A percentile compares a stretch with the other conserved stretches of the same genome.
Conservation (phyloP, 2,888 invertebrate genomes). For the Muschampia plurimacula region DNA sequence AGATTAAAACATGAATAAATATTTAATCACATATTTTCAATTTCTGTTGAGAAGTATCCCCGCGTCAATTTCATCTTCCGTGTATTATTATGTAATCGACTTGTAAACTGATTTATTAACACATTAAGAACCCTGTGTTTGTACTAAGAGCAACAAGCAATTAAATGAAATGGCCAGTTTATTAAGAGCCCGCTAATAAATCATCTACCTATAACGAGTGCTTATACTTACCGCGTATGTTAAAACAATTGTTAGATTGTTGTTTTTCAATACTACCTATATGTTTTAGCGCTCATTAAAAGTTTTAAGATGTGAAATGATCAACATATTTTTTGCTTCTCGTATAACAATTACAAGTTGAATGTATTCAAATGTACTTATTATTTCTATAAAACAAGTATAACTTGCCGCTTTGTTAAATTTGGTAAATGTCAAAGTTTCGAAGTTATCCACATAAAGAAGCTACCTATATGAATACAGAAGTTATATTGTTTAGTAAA, state of each 20-base stretch:
- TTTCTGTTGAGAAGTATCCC: no score
- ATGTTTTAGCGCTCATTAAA: not conserved
- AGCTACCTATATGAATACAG: no score
- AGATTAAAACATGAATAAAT: no score
- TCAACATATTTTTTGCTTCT: no score
- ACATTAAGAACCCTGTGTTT: not conserved
- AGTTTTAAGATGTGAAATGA: no score
- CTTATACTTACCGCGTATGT: not conserved
- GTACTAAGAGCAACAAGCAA: not conserved
- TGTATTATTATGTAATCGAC: not conserved
- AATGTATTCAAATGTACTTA: no score
- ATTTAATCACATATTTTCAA: no score
- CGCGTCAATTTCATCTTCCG: not conserved
- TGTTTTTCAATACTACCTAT: not conserved
- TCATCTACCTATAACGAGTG: not conserved
- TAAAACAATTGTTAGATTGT: not conserved
- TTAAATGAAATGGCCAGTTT: conserved; percentile 11
- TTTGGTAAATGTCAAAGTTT: no score
- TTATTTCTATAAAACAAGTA: no score
- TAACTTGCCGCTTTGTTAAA: not conserved
- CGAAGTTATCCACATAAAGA: no score
- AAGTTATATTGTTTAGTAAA: no score
- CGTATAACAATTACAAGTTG: no score
- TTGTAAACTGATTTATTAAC: not conserved
- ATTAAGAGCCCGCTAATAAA: not conserved